Percentiles rank a stretch among this genome's conserved stretches.
phyloP scores from a whole-genome alignment of 2,113 vertebrate genomes.

The Copsychus sechellarum region DNA sequence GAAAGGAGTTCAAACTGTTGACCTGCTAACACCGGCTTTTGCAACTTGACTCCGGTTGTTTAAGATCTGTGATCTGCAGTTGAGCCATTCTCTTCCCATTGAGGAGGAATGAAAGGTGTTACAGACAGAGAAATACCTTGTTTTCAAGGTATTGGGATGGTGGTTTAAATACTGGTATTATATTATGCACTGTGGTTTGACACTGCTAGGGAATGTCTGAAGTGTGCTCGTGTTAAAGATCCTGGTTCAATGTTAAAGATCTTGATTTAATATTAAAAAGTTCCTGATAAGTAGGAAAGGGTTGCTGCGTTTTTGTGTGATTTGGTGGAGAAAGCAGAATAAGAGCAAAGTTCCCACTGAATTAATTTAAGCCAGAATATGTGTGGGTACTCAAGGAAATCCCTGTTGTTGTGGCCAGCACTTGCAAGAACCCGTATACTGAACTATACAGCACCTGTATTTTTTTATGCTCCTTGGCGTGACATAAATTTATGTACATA shows the following conservation, averaged over 20 bases:
- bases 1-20: constrained; percentile 50
- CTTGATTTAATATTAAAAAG: not conserved
- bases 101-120: constrained; percentile 19
- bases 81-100: constrained; percentile 20
- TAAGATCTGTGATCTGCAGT: constrained; percentile 22
- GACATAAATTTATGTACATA: not conserved
- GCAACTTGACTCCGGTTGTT: constrained; percentile 27
- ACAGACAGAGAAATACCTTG: not conserved
- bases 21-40: constrained; percentile 31
- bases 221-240: not conserved
- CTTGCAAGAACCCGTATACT: not conserved
- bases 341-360: not conserved
- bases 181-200: not conserved
- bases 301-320: not conserved
- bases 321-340: not conserved
- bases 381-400: not conserved
- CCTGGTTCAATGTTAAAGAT: not conserved
- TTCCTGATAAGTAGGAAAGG: not conserved
- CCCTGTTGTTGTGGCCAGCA: not conserved
- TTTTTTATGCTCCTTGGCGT: constrained; percentile 2
- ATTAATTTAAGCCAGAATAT: not conserved
- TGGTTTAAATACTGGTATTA: not conserved
- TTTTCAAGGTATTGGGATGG: not conserved
- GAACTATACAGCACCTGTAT: not conserved
- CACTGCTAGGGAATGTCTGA: not conserved